Conservation (phyloP, 2,888 invertebrate species). For the Lobophora halterata region DNA sequence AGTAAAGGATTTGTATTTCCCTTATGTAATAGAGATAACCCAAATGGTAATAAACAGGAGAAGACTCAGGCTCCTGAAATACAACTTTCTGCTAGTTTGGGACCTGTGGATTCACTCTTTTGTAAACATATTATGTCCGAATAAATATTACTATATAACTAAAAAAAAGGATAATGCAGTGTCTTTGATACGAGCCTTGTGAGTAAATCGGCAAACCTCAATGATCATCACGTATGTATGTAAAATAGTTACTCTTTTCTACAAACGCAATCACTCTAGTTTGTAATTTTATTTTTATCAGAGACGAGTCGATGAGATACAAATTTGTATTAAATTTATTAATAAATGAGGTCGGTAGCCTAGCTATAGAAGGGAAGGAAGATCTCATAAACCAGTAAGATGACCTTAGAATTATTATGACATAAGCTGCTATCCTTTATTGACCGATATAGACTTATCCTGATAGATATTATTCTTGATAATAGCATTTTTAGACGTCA, state of each 20-base stretch:
- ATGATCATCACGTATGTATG: slow-evolving; percentile 50
- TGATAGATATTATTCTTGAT: slow-evolving; percentile 19
- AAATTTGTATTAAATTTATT: slow-evolving; percentile 20
- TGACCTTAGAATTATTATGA: slow-evolving; percentile 21
- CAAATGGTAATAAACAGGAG: too few relatives aligned
- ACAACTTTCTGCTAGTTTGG: too few relatives aligned
- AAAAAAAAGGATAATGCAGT: too few relatives aligned
- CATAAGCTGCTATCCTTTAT: slow-evolving; percentile 18
- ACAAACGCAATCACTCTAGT: slow-evolving; percentile 71
- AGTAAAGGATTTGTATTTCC: neutral
- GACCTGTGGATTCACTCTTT: too few relatives aligned
- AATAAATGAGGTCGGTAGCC: slow-evolving; percentile 17
- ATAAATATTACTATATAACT: too few relatives aligned
- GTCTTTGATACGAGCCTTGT: slow-evolving; percentile 9
- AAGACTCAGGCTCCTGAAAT: too few relatives aligned
- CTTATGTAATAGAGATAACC: neutral
- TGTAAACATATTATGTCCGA: too few relatives aligned
- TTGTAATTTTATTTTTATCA: slow-evolving; percentile 65
- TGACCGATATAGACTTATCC: slow-evolving; percentile 19
- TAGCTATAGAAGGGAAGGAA: slow-evolving; percentile 15
- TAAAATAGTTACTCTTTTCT: slow-evolving; percentile 67
- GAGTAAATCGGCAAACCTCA: slow-evolving; percentile 41
- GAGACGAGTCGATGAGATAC: slow-evolving; percentile 52
- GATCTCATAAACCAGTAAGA: slow-evolving; percentile 23
- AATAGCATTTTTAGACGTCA: slow-evolving; percentile 21